These are phyloP conservation scores for Malacoctenus gilli DNA, from an alignment of 2,797 vertebrate species.

Conservation along the genomic window DNA sequence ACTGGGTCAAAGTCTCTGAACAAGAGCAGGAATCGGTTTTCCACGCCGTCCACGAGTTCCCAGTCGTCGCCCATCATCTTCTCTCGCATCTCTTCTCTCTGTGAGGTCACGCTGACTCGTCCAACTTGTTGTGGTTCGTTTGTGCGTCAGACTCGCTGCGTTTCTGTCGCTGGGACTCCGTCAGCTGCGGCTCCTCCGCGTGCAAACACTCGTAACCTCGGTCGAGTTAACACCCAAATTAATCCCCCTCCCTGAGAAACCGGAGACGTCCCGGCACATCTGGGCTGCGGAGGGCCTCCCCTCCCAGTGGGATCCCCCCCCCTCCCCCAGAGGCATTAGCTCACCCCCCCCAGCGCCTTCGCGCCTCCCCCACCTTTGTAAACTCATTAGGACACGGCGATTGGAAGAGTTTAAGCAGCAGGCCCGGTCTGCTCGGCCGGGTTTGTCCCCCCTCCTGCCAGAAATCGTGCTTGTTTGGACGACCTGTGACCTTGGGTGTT, in stretches of 20 bases:
- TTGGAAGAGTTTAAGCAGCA: conserved; percentile 53
- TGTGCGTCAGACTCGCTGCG: too few relatives aligned
- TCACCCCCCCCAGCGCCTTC: conserved; percentile 6
- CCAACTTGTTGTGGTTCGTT: too few relatives aligned
- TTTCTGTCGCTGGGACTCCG: too few relatives aligned
- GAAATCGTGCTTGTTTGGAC: conserved; percentile 68
- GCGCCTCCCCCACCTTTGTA: conserved; percentile 39
- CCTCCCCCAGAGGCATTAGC: conserved; percentile 38
- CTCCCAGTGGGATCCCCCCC: conserved; percentile 28
- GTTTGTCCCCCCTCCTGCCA: conserved; percentile 44
- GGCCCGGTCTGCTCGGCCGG: conserved; percentile 34
- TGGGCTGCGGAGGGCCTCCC: conserved; percentile 46
- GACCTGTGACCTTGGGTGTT: conserved; percentile 66
- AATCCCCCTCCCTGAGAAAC: conserved; percentile 43
- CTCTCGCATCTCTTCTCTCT: too few relatives aligned
- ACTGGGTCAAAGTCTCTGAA: too few relatives aligned
- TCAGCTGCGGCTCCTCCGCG: conserved; percentile 21
- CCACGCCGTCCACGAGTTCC: too few relatives aligned
- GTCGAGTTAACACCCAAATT: conserved; percentile 51
- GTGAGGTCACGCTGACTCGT: too few relatives aligned
- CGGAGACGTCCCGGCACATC: conserved; percentile 48
- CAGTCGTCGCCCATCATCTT: too few relatives aligned
- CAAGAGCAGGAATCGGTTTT: too few relatives aligned
- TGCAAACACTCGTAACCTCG: conserved; percentile 15
- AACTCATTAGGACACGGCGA: conserved; percentile 69